A percentile compares a stretch with the other conserved stretches of the same genome.
These are phyloP conservation scores for Cinclus mexicanus DNA, from an alignment of 2,113 vertebrate species.

Conservation along the genomic window DNA sequence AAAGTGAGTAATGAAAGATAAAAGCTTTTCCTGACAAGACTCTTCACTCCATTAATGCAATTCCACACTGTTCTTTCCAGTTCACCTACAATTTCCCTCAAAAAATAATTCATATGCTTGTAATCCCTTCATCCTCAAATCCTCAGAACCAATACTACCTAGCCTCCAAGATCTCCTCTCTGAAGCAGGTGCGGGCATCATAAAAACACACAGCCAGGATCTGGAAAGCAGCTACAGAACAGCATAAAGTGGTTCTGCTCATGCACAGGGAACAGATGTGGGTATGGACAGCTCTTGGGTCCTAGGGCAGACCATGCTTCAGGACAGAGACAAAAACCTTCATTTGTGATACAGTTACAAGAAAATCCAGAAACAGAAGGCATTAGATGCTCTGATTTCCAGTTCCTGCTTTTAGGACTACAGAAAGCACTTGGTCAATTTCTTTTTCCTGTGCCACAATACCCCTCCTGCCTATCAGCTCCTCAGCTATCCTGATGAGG, in stretches of 20 bases:
- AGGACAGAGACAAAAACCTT: neutral
- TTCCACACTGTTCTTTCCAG: neutral
- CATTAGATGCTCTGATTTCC: neutral
- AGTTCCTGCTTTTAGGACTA: neutral
- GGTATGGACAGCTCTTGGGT: neutral
- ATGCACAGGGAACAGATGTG: fast-evolving
- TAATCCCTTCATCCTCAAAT: neutral
- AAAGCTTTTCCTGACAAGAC: slow-evolving; percentile 15
- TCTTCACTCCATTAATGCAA: neutral
- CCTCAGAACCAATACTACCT: neutral
- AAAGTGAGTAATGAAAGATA: neutral
- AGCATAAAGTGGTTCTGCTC: neutral
- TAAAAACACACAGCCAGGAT: neutral
- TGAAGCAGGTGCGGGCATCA: neutral
- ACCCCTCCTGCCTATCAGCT: neutral
- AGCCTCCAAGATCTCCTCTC: neutral
- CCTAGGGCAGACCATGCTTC: neutral
- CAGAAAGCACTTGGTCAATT: neutral
- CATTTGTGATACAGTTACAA: neutral
- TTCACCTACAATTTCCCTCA: neutral
- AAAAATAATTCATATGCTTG: neutral
- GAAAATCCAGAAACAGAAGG: neutral
- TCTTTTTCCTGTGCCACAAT: neutral
- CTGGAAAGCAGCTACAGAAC: neutral
- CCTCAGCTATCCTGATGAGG: neutral